Evolutionary conservation across 2,113 vertebrate genomes (phyloP), one percentile per base, ranked within the genome.

Genomic region (Hippocampus barbouri): DNA sequence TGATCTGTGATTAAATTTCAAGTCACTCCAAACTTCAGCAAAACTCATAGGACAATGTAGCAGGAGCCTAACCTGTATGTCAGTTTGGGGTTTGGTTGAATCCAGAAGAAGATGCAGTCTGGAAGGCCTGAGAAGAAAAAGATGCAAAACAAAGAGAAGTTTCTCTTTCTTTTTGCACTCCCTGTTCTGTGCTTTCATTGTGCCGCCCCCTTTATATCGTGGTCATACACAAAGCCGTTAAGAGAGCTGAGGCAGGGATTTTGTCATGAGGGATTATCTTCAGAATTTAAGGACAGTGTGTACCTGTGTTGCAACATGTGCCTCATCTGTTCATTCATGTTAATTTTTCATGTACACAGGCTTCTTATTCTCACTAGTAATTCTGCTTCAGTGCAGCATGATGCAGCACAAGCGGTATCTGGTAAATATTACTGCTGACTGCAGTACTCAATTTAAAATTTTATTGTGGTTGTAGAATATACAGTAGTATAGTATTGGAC

Each of bases 111-210:
- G 68, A 65, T 62, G 66, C 51, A 30, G 27, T 2, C 9, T 25
- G 49, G 74, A 72, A 51, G 68, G 0, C 11, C 27, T 61, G 67
- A 80, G 72, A 63, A 70, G 30, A 59, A 79, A 43, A 68, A 68
- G 1, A 15, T 70, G 79, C 79, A 82, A 74, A 78, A 82, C 79
- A 84, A 84, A 79, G 82, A 82, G 72, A 20, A 34, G 20, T 1
- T 21, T 47, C 75, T 86, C 79, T 78, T 75, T 88, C 80, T 86
- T 86, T 41, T 56, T 82, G 79, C 77, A 10, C 69, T 69, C 75
- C 79, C 75, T 78, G 70, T 76, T 61, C 30, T 60, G 20, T 45
- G 53, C 2, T 56, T 49, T 67, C 20, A 23, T 23, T 25, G 51
- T 0, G 11, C 2, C 14, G 0, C 67, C 0, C 41, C 0, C 53